These are phyloP conservation scores for Archilochus colubris DNA, from an alignment of 2,113 vertebrate species.

Conservation along the genomic window DNA sequence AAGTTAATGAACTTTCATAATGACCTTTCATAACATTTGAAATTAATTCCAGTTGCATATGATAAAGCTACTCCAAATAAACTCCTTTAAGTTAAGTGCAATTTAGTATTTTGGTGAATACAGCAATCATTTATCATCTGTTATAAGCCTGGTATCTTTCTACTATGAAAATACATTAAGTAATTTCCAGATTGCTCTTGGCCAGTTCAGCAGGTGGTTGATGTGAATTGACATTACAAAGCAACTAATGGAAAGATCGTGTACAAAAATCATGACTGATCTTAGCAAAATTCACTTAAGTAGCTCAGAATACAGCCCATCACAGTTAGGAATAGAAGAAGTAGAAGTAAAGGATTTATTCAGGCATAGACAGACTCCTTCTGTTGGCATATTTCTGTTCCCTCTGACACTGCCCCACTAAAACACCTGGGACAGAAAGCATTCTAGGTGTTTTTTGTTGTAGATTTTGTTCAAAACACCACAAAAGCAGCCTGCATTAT, in stretches of 20 bases:
- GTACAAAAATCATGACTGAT: neutral
- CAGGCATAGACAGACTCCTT: neutral
- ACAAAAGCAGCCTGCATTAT: neutral
- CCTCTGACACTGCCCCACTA: neutral
- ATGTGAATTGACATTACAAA: neutral
- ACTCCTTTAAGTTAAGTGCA: neutral
- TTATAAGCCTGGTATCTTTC: neutral
- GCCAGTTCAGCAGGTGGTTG: neutral
- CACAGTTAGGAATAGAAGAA: fast-evolving
- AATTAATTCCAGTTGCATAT: neutral
- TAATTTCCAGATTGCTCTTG: neutral
- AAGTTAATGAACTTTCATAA: no score
- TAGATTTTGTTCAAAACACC: neutral
- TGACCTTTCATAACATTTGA: neutral
- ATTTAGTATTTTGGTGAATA: neutral
- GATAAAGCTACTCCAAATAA: neutral
- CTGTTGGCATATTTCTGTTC: neutral
- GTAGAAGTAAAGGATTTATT: neutral
- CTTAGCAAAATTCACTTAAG: no score
- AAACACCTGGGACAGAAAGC: neutral
- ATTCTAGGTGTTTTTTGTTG: no score
- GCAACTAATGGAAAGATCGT: neutral
- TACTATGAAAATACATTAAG: neutral
- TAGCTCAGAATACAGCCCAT: neutral
- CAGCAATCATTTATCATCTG: neutral